These are phyloP conservation scores for Phymastichus coffea DNA, from an alignment of 1,140 invertebrate genomes.

Conservation along the genomic window DNA sequence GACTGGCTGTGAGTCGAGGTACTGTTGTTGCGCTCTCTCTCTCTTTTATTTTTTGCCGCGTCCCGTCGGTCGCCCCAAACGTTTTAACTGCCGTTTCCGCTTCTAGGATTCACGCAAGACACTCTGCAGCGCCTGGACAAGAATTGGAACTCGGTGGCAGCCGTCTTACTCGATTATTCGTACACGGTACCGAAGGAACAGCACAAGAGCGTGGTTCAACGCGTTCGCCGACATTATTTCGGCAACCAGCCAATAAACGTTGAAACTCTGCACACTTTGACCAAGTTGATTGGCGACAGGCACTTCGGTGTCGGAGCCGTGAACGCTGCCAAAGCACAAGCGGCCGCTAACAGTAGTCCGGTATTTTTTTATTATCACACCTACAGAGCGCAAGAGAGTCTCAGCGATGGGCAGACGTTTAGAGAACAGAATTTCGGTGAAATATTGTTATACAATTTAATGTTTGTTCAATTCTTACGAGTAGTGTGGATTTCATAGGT, in stretches of 20 bases:
- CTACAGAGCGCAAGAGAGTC: conserved; percentile 57
- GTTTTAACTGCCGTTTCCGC: too few relatives aligned
- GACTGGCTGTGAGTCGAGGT: too few relatives aligned
- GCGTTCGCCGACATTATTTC: conserved; percentile 62
- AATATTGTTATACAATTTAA: not conserved
- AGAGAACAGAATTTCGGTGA: conserved; percentile 59
- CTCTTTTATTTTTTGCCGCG: too few relatives aligned
- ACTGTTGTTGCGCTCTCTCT: too few relatives aligned
- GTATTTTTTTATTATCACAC: conserved; percentile 62
- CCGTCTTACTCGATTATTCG: conserved; percentile 61
- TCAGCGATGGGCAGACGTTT: conserved; percentile 51
- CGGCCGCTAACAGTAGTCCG: conserved; percentile 55
- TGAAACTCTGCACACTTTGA: conserved; percentile 34
- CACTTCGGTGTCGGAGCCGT: conserved; percentile 62
- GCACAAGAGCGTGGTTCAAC: conserved; percentile 49
- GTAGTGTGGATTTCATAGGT: too few relatives aligned
- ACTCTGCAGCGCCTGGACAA: too few relatives aligned
- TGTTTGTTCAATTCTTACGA: too few relatives aligned
- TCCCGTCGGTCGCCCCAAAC: too few relatives aligned
- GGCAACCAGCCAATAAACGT: conserved; percentile 51
- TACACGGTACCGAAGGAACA: conserved; percentile 56
- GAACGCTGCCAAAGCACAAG: conserved; percentile 59
- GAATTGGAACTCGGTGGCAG: conserved; percentile 60
- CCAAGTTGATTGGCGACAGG: conserved; percentile 61
- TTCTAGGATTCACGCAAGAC: too few relatives aligned